Conservation (phyloP, 2,888 invertebrate genomes). For the Agonopterix subpropinquella region DNA sequence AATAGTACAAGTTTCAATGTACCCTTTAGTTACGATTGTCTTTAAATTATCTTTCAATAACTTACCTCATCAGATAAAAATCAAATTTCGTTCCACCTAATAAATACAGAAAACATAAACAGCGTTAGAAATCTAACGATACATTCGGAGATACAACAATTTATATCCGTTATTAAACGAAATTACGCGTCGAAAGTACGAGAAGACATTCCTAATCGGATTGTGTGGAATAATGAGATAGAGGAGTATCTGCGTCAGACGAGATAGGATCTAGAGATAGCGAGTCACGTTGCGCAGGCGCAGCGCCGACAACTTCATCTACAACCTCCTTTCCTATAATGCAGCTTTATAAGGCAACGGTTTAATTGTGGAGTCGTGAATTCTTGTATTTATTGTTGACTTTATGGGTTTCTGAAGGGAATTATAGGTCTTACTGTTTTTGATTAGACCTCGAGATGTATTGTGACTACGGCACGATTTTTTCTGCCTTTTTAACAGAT, state of each 20-base stretch:
- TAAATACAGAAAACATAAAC: background rate
- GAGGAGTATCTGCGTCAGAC: conserved; percentile 25
- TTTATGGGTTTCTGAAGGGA: too few species aligned
- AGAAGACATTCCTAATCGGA: conserved; percentile 42
- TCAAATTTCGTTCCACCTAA: background rate
- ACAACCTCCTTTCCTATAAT: conserved; percentile 7
- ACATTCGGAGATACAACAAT: conserved; percentile 14
- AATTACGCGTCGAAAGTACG: conserved; percentile 25
- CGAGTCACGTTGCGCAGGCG: conserved; percentile 31
- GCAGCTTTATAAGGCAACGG: conserved; percentile 5
- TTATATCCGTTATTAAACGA: conserved; percentile 22
- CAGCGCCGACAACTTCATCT: conserved; percentile 38
- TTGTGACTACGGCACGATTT: too few species aligned
- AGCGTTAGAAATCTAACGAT: conserved; percentile 6
- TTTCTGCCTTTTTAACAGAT: too few species aligned
- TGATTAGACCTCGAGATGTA: background rate
- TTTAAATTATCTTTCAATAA: too few species aligned
- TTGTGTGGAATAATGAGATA: conserved; percentile 44
- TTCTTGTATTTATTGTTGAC: too few species aligned
- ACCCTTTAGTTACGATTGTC: too few species aligned
- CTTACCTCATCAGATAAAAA: background rate
- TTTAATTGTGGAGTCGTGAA: conserved; percentile 11
- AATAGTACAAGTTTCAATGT: too few species aligned
- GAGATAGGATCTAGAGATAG: conserved; percentile 40
- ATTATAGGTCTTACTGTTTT: background rate